These are phyloP conservation scores for Threskiornis aethiopicus DNA, from an alignment of 2,797 vertebrate species.

Conservation along the genomic window DNA sequence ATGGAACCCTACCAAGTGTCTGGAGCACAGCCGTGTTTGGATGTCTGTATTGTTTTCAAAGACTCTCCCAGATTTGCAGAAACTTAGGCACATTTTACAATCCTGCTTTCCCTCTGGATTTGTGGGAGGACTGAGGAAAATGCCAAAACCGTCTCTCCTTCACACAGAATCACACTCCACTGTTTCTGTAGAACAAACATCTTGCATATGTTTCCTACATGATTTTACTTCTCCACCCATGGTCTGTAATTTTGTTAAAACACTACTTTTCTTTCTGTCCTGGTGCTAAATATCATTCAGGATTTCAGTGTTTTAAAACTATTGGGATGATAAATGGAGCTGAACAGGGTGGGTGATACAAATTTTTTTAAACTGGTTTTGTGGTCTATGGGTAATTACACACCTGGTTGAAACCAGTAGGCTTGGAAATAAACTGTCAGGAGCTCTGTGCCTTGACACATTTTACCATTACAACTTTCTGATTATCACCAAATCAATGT, in stretches of 20 bases:
- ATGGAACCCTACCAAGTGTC: neutral
- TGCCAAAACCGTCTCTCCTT: neutral
- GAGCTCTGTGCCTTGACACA: neutral
- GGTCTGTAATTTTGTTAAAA: neutral
- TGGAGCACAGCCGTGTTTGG: neutral
- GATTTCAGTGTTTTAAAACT: neutral
- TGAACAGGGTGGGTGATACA: neutral
- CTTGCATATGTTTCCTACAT: neutral
- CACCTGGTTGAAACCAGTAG: neutral
- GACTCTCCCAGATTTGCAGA: neutral
- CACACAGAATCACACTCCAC: neutral
- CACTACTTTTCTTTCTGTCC: neutral
- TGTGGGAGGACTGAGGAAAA: neutral
- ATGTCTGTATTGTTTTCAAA: conserved; percentile 23
- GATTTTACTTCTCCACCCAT: neutral
- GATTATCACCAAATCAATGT: neutral
- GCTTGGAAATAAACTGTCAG: neutral
- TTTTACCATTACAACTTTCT: neutral
- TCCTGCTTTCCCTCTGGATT: neutral
- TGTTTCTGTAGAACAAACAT: neutral
- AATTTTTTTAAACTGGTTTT: neutral
- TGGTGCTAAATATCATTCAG: neutral
- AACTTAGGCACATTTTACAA: neutral
- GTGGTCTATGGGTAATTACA: neutral
- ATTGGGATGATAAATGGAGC: neutral